Evolutionary conservation across 1,140 invertebrate species (phyloP), one percentile per base, ranked within the genome.

Genomic region (Galleria mellonella): DNA sequence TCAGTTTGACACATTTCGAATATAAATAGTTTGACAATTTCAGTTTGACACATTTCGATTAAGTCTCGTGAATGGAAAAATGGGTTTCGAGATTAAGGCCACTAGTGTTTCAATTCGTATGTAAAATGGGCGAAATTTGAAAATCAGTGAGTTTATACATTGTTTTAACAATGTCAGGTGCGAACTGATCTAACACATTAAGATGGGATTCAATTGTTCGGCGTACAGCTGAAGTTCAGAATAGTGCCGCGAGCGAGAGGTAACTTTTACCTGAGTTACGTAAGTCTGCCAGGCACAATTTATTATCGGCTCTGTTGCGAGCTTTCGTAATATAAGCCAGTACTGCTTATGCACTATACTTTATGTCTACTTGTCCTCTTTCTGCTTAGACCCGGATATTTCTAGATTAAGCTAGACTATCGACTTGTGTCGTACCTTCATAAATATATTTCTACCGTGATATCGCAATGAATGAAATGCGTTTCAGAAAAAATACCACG

Each of bases 231-330:
- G 57, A 75, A 75, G 62, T 79, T 73, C 66, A 71, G 58, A 72
- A 70, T 67, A 69, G 58, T 60, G 55, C 51, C 55, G 57, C 53
- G 33, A 69, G 66, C 61, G 58, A 75, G 51, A 59, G 68, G 69
- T 72, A 69, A 81, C 79, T 81, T 83, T 83, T 83, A 81, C 79
- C 73, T 60, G 65, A 54, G 54, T 83, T 81, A 72, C 72, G 69
- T 74, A 83, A 83, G 55, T 40, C 50, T 48, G 54, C 63, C 71
- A 68, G 61, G 68, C 65, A 75, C 72, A 72, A 81, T 81, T 83
- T 81, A 81, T 73, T 72, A 79, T 72, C 59, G 68, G 59, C 71
- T 63, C 43, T 64, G 68, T 70, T 67, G 62, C 55, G 62, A 77
- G 69, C 71, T 83, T 74, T 83, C 74, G 76, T 77, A 81, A 83